phyloP scores from a whole-genome alignment of 2,888 invertebrate genomes.

The Antheraea yamamai region DNA sequence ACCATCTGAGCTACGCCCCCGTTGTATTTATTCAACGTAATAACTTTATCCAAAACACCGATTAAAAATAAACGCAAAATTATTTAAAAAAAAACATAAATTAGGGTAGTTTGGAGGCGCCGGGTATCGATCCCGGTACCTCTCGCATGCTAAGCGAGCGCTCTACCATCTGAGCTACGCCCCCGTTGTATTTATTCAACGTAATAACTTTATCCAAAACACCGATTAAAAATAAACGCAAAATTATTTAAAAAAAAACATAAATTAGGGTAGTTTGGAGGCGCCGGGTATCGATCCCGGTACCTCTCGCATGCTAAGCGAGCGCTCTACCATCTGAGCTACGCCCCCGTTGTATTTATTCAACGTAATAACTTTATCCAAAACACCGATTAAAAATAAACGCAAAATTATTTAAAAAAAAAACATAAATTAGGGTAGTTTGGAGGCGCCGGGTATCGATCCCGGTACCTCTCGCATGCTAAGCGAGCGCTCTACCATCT shows the following conservation, averaged over 20 bases:
- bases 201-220: slow-evolving; percentile 55
- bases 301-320: slow-evolving; percentile 81
- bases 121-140: slow-evolving; percentile 73
- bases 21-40: slow-evolving; percentile 16
- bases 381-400: too few relatives aligned
- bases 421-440: neutral
- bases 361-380: neutral
- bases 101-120: slow-evolving; percentile 21
- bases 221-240: slow-evolving; percentile 37
- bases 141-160: slow-evolving; percentile 83
- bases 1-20: slow-evolving; percentile 83
- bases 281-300: slow-evolving; percentile 82
- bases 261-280: slow-evolving; percentile 52
- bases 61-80: neutral
- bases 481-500: slow-evolving; percentile 83
- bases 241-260: slow-evolving; percentile 24
- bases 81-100: neutral
- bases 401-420: neutral
- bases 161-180: slow-evolving; percentile 74
- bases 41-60: neutral
- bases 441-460: slow-evolving; percentile 45
- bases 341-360: slow-evolving; percentile 21
- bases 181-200: slow-evolving; percentile 23
- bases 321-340: slow-evolving; percentile 69
- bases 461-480: slow-evolving; percentile 82